Conservation (phyloP, 2,113 vertebrate genomes). For the Rutilus rutilus region DNA sequence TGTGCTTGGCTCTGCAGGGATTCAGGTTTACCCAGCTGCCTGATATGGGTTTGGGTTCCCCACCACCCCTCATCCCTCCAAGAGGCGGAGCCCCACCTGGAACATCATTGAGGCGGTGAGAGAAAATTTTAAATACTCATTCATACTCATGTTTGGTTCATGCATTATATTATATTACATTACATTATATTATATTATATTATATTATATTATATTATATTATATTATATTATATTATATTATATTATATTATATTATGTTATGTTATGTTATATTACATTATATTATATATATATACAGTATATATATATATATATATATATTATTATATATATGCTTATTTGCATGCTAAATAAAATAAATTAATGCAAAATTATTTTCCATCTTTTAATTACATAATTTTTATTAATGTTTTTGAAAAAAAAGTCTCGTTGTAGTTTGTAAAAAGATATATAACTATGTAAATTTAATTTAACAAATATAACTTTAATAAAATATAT, state of each 20-base stretch:
- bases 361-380: not conserved
- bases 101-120: conserved; percentile 85
- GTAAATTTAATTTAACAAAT: not conserved
- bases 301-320: not conserved
- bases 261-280: too few relatives aligned
- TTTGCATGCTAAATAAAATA: not conserved
- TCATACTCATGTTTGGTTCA: not conserved
- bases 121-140: not conserved
- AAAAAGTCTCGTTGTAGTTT: too few relatives aligned
- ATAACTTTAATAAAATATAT: not conserved
- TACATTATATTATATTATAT: not conserved
- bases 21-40: conserved; percentile 98
- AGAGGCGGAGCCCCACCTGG: conserved; percentile 88
- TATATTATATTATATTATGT: too few relatives aligned
- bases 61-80: conserved; percentile 92
- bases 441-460: too few relatives aligned
- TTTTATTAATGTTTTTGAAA: too few relatives aligned
- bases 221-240: too few relatives aligned
- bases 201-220: not conserved
- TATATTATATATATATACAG: too few relatives aligned
- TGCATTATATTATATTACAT: not conserved
- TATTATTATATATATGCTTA: not conserved
- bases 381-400: too few relatives aligned
- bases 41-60: conserved; percentile 95
- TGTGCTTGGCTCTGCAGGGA: conserved; percentile 76